Percentiles rank a stretch among this genome's conserved stretches.
Conservation (phyloP, 2,888 invertebrate genomes). For the Diarsia mendica region DNA sequence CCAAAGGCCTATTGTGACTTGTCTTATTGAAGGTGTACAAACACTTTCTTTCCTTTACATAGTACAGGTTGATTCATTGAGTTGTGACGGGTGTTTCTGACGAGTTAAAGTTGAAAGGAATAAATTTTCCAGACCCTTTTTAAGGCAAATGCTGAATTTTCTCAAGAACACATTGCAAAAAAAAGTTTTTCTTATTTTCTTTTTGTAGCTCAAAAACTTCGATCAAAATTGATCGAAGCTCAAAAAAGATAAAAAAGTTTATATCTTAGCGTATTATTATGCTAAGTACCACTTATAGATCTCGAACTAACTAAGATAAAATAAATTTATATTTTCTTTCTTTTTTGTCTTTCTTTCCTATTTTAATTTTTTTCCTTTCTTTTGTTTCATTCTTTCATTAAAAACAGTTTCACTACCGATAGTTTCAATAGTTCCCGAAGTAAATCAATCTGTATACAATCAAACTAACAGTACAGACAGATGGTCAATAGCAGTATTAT, state of each 20-base stretch:
- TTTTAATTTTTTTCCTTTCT: no score
- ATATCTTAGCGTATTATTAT: not conserved
- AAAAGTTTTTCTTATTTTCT: no score
- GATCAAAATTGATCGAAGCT: no score
- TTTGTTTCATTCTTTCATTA: no score
- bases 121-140: not conserved
- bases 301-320: not conserved
- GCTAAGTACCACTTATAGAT: not conserved
- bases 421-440: no score
- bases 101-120: not conserved
- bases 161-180: not conserved
- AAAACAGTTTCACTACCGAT: no score
- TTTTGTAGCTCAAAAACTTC: not conserved
- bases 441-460: slow-evolving; percentile 3
- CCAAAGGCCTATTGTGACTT: slow-evolving; percentile 42
- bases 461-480: not conserved
- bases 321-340: no score
- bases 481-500: not conserved
- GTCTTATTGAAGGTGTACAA: slow-evolving; percentile 38
- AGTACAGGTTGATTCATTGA: slow-evolving; percentile 6
- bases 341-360: no score
- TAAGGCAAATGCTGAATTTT: not conserved
- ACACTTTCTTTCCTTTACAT: slow-evolving; percentile 51
- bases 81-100: not conserved
- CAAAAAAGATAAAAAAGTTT: not conserved